A percentile compares a stretch with the other conserved stretches of the same genome.
Evolutionary conservation across 2,888 invertebrate genomes (phyloP).

Genomic region (Thymelicus sylvestris): DNA sequence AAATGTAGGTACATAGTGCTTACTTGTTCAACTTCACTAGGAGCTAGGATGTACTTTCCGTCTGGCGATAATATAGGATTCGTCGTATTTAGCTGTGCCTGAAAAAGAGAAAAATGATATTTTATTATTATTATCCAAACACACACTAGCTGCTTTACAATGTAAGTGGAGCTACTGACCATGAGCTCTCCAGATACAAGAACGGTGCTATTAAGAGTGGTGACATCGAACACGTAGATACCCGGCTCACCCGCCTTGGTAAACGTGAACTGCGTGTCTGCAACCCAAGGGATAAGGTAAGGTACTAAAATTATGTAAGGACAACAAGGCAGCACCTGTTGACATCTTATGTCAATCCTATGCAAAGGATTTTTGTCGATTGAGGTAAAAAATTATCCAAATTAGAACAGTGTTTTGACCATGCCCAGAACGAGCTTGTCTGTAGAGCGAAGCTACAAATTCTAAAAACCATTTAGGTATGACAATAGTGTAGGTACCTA

Average conservation of each 20-base stretch:
- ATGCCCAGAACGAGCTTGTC: too few species aligned
- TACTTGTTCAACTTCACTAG: constrained; percentile 73
- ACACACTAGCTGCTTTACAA: too few species aligned
- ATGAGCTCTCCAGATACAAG: constrained; percentile 75
- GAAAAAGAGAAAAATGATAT: constrained; percentile 46
- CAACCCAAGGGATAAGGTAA: constrained; percentile 41
- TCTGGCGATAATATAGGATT: constrained; percentile 77
- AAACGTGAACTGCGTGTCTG: constrained; percentile 85
- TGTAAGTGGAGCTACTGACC: constrained; percentile 57
- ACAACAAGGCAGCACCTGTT: too few species aligned
- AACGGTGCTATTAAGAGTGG: constrained; percentile 55
- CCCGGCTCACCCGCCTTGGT: constrained; percentile 70
- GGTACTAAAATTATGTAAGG: too few species aligned
- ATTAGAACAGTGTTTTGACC: too few species aligned
- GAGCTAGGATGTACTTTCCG: constrained; percentile 69
- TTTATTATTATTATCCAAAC: too few species aligned
- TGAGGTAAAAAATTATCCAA: too few species aligned
- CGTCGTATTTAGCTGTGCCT: constrained; percentile 69
- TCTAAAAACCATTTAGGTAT: too few species aligned
- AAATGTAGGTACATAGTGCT: constrained; percentile 39
- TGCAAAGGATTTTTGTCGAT: too few species aligned
- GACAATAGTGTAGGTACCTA: too few species aligned
- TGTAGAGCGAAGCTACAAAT: too few species aligned
- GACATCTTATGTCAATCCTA: too few species aligned
- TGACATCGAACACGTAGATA: constrained; percentile 76